Evolutionary conservation across 2,113 vertebrate genomes (phyloP).

Genomic region (Ophthalmolycus amberensis): DNA sequence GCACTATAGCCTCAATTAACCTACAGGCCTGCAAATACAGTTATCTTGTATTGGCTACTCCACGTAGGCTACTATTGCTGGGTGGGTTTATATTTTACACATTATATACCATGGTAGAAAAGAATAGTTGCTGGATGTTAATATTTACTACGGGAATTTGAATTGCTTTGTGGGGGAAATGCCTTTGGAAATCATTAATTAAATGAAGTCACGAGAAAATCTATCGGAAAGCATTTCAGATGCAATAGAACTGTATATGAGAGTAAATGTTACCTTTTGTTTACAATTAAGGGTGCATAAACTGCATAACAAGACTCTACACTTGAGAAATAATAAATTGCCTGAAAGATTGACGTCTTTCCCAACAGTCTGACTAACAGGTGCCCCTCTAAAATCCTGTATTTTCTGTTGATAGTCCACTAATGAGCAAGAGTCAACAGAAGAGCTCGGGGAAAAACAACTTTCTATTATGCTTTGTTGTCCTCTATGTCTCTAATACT

Average conservation of each 20-base stretch:
- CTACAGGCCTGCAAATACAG: neutral
- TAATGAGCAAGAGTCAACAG: neutral
- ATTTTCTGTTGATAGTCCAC: neutral
- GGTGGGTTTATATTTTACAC: neutral
- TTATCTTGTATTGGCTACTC: neutral
- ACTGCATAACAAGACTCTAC: neutral
- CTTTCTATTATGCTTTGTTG: neutral
- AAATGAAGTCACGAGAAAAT: neutral
- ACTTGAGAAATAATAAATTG: slow-evolving; percentile 2
- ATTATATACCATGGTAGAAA: neutral
- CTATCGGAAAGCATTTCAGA: neutral
- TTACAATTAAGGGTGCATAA: neutral
- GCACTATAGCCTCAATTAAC: neutral
- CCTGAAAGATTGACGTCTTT: neutral
- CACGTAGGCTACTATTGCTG: neutral
- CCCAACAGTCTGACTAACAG: neutral
- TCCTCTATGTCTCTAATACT: neutral
- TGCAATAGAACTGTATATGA: neutral
- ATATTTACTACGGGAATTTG: neutral
- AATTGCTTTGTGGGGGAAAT: neutral
- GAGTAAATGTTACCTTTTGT: neutral
- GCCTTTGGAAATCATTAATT: neutral
- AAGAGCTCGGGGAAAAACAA: neutral
- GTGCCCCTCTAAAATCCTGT: neutral
- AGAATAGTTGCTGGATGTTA: neutral